Evolutionary conservation across 23 tunicate species (phyloP).

Genomic region (Halocynthia aurantium): DNA sequence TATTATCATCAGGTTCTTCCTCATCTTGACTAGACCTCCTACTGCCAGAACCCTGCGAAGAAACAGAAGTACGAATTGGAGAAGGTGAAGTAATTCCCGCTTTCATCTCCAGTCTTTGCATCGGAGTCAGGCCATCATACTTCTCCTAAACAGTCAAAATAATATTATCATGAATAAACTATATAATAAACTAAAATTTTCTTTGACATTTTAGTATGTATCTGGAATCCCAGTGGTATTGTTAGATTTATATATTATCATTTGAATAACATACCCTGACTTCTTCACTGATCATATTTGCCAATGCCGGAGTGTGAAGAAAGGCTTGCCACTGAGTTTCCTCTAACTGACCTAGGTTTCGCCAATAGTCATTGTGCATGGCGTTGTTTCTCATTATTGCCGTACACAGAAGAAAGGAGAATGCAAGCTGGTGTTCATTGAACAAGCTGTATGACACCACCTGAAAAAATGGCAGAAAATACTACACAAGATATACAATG

Average conservation of each 20-base stretch:
- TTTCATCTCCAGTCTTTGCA: slow-evolving; percentile 49
- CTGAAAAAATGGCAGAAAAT: slow-evolving; percentile 22
- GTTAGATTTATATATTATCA: no score
- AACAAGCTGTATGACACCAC: slow-evolving; percentile 84
- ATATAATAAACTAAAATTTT: no score
- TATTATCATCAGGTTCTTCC: neutral
- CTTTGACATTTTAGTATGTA: no score
- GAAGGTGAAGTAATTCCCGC: slow-evolving; percentile 23
- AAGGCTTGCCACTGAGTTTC: slow-evolving; percentile 79
- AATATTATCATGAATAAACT: no score
- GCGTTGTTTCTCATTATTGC: slow-evolving; percentile 91
- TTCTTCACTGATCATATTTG: slow-evolving; percentile 82
- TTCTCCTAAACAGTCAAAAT: slow-evolving; percentile 19
- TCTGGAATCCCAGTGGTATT: no score
- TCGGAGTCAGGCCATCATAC: slow-evolving; percentile 40
- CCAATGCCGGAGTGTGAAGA: slow-evolving; percentile 78
- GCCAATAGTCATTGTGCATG: slow-evolving; percentile 60
- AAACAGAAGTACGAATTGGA: neutral
- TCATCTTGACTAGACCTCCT: slow-evolving; percentile 6
- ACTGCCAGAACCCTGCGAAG: slow-evolving; percentile 7
- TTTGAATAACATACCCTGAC: slow-evolving; percentile 28
- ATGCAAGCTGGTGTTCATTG: slow-evolving; percentile 61
- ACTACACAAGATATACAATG: neutral
- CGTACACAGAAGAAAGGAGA: slow-evolving; percentile 73
- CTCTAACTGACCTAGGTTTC: slow-evolving; percentile 65